These are phyloP conservation scores for Tetranychus urticae DNA, from an alignment of 1,140 invertebrate species.

Conservation along the genomic window DNA sequence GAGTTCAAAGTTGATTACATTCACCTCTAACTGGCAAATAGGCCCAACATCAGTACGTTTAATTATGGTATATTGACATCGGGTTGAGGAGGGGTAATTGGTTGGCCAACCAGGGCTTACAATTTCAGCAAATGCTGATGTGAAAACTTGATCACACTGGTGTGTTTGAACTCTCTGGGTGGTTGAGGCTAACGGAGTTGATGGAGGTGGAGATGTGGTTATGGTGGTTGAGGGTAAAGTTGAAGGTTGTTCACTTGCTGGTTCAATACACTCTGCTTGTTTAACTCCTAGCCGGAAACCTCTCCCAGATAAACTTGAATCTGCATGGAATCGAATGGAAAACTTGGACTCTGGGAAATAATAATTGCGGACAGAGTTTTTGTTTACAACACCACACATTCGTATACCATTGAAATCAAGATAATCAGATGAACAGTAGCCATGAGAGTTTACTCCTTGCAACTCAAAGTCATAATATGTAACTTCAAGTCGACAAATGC, in stretches of 20 bases:
- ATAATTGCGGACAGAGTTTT: not conserved
- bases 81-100: slow-evolving; percentile 8
- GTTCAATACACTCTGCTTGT: slow-evolving; percentile 7
- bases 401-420: slow-evolving; percentile 11
- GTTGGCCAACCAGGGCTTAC: slow-evolving; percentile 12
- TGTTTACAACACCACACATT: slow-evolving; percentile 8
- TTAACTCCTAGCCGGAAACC: slow-evolving; percentile 4
- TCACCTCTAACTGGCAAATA: slow-evolving; percentile 13
- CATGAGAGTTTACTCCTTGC: slow-evolving; percentile 6
- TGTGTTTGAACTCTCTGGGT: not conserved
- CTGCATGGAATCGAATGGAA: slow-evolving; percentile 3
- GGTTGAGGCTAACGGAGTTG: not conserved
- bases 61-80: slow-evolving; percentile 8
- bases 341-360: slow-evolving; percentile 5
- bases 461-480: slow-evolving; percentile 12
- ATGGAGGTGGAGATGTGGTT: not conserved
- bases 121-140: slow-evolving; percentile 3
- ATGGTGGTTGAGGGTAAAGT: not conserved
- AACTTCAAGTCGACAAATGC: slow-evolving; percentile 13
- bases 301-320: slow-evolving; percentile 3
- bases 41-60: not conserved
- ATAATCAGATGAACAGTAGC: slow-evolving; percentile 11
- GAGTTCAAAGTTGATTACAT: slow-evolving; percentile 10
- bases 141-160: not conserved
- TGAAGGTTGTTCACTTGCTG: not conserved